Conservation (phyloP, 2,797 vertebrate species). For the Gymnocypris eckloni region DNA sequence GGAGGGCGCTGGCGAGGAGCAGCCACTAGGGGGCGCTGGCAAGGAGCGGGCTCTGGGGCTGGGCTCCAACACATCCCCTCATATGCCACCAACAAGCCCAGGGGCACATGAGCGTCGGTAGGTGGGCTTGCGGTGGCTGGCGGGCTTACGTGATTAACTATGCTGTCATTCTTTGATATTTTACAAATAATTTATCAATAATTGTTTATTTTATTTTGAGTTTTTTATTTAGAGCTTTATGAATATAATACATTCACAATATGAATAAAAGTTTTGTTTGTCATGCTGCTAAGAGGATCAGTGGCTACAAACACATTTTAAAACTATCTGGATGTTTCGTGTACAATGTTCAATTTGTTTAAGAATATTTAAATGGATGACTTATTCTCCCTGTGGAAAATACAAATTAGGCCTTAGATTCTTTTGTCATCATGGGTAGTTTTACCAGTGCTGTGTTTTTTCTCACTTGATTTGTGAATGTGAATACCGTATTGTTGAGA, state of each 20-base stretch:
- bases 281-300: not conserved
- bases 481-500: not conserved
- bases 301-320: not conserved
- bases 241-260: not conserved
- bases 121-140: too few relatives aligned
- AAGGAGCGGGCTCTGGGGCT: too few relatives aligned
- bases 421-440: not conserved
- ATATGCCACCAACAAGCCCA: too few relatives aligned
- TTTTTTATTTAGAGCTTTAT: not conserved
- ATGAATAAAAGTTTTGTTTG: not conserved
- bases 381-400: not conserved
- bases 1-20: too few relatives aligned
- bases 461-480: not conserved
- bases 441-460: not conserved
- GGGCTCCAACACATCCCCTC: too few relatives aligned
- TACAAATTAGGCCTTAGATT: not conserved
- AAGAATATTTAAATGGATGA: not conserved
- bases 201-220: not conserved
- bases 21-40: too few relatives aligned
- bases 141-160: not conserved
- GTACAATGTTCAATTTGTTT: not conserved
- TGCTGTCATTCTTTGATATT: not conserved
- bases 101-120: too few relatives aligned
- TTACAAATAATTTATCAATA: not conserved
- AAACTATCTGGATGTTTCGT: not conserved